phyloP scores from a whole-genome alignment of 2,797 vertebrate genomes.

The Erethizon dorsatum region DNA sequence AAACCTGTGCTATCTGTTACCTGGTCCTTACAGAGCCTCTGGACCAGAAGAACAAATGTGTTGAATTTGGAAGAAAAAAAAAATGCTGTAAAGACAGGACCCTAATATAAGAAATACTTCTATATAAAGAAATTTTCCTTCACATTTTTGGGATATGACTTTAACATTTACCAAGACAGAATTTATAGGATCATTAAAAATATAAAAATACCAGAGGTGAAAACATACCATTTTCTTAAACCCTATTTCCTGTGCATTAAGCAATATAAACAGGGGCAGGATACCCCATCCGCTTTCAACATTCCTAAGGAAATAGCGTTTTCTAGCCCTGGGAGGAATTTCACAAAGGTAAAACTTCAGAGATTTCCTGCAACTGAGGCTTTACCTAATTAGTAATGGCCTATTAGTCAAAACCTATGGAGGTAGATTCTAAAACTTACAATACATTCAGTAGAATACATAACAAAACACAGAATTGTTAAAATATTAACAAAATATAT shows the following conservation, averaged over 20 bases:
- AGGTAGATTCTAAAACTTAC: not conserved
- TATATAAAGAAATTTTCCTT: not conserved
- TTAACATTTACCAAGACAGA: not conserved
- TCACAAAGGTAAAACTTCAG: not conserved
- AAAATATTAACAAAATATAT: not conserved
- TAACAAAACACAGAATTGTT: not conserved
- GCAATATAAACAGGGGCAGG: not conserved
- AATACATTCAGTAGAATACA: not conserved
- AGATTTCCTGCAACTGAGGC: not conserved
- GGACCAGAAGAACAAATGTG: not conserved
- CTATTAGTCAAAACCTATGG: not conserved
- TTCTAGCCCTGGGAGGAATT: not conserved
- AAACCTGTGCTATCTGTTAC: not conserved
- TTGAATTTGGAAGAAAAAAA: not conserved
- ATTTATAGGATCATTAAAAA: not conserved
- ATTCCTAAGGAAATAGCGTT: not conserved
- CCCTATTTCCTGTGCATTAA: not conserved
- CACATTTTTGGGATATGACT: not conserved
- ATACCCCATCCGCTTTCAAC: not conserved
- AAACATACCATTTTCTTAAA: not conserved
- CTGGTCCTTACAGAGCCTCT: not conserved
- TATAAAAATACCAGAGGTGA: conserved; percentile 1
- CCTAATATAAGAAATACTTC: not conserved
- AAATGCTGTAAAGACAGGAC: not conserved
- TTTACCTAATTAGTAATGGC: not conserved